Evolutionary conservation across 1,140 invertebrate species (phyloP).

Genomic region (Zaprionus ornatus): DNA sequence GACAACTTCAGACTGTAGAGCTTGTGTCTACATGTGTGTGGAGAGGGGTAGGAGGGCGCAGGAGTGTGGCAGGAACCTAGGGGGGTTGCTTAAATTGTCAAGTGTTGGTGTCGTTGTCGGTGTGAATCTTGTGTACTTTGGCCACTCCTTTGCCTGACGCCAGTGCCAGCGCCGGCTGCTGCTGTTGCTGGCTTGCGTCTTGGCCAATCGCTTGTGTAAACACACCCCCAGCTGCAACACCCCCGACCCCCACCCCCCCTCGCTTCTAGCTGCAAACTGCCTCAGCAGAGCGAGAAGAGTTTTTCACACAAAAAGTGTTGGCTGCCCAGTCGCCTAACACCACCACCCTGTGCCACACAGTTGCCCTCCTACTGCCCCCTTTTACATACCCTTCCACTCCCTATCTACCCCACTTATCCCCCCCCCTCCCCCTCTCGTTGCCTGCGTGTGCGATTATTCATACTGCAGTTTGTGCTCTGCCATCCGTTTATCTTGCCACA

Average conservation of each 20-base stretch:
- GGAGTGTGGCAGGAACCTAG: conserved; percentile 18
- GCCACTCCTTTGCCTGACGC: conserved; percentile 80
- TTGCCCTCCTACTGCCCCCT: not conserved
- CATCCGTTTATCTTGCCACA: conserved; percentile 79
- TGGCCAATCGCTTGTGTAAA: conserved; percentile 79
- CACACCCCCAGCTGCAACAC: conserved; percentile 27
- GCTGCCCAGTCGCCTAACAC: conserved; percentile 45
- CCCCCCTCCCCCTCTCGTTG: not conserved
- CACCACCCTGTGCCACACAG: not conserved
- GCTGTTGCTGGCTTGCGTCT: conserved; percentile 40
- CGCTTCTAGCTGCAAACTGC: not conserved
- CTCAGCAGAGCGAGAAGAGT: conserved; percentile 33
- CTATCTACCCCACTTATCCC: no score
- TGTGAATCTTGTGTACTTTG: conserved; percentile 84
- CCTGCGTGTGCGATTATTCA: conserved; percentile 65
- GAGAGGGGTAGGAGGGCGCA: conserved; percentile 5
- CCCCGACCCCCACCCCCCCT: not conserved
- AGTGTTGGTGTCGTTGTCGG: conserved; percentile 61
- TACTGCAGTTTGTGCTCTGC: conserved; percentile 73
- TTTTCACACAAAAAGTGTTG: conserved; percentile 81
- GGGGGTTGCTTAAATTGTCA: conserved; percentile 65
- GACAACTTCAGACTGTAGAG: conserved; percentile 4
- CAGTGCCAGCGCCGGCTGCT: conserved; percentile 14
- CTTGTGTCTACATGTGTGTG: not conserved
- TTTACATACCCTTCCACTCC: not conserved